Evolutionary conservation across 2,113 vertebrate genomes (phyloP), one percentile per base, ranked within the genome.

Genomic region (Naja naja): DNA sequence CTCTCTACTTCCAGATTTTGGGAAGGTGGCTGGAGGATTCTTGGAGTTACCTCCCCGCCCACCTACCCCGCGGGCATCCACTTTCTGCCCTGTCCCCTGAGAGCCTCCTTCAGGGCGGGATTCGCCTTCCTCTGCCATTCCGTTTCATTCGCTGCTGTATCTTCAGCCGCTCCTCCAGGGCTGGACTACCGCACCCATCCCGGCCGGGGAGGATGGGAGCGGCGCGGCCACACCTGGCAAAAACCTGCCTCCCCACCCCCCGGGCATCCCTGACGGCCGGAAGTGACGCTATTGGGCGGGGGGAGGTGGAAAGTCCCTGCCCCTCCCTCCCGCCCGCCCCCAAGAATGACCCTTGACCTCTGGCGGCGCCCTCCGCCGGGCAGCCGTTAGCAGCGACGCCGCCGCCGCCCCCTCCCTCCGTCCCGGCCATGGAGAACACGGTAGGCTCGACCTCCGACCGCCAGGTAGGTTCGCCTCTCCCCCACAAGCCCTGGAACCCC

Each of bases 381-480:
- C 69, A 30, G 22, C 91, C 87, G 91, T 92, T 89, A 30, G 87
- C 4, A 5, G 45, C 30, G 20, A 30, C 16, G 1, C 25, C 54
- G 47, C 5, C 14, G 1, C 0, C 34, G 52, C 22, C 7, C 1
- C 52, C 25, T 25, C 25, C 14, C 16, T 27, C 39, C 7, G 20
- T 12, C 10, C 39, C 55, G 7, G 74, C 69, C 92, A 89, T 92
- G 92, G 88, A 2, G 18, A 11, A 1, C 64, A 3, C 0, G 27
- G 20, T 0, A 11, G 10, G 0, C 5, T n/a, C 64, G 18, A 4
- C 30, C 54, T 16, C 74, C 10, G 43, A 9, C 1, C n/a, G 3
- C 22, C 88, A 93, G 92, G 92, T 93, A 93, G 20, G 92, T 7
- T 39, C 39, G 16, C 52, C 25, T 27, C 18, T 43, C 64, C 20